phyloP scores from a whole-genome alignment of 2,888 invertebrate genomes.

The Drosophila incognita region DNA sequence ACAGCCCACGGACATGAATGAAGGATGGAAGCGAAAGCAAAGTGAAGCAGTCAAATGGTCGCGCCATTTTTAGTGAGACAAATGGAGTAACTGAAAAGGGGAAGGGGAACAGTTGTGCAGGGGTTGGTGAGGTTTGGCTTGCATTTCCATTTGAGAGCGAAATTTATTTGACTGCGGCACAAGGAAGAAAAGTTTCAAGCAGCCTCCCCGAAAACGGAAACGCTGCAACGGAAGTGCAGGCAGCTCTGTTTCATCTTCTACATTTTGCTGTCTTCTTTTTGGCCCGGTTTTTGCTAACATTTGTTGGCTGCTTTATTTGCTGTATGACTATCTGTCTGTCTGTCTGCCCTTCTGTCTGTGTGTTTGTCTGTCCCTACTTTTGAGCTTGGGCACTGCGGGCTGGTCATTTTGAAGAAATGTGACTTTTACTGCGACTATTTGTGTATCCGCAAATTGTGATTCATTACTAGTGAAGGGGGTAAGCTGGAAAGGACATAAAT shows the following conservation, averaged over 20 bases:
- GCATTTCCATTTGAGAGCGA: constrained; percentile 75
- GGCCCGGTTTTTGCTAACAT: constrained; percentile 56
- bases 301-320: constrained; percentile 64
- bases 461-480: constrained; percentile 45
- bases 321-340: constrained; percentile 31
- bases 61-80: constrained; percentile 73
- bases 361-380: not conserved
- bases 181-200: constrained; percentile 69
- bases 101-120: not conserved
- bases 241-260: constrained; percentile 34
- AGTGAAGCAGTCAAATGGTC: constrained; percentile 58
- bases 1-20: constrained; percentile 69
- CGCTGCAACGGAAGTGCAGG: constrained; percentile 70
- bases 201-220: constrained; percentile 60
- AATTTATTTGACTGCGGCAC: constrained; percentile 75
- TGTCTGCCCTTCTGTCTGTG: not conserved
- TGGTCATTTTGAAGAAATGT: constrained; percentile 67
- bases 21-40: constrained; percentile 51
- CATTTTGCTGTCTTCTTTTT: constrained; percentile 48
- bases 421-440: constrained; percentile 74
- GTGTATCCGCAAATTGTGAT: constrained; percentile 74
- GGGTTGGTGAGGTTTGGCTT: constrained; percentile 36
- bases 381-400: not conserved
- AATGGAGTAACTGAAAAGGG: constrained; percentile 35
- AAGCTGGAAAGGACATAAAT: not conserved